Evolutionary conservation across 2,888 invertebrate species (phyloP).

Genomic region (Philereme transversata): DNA sequence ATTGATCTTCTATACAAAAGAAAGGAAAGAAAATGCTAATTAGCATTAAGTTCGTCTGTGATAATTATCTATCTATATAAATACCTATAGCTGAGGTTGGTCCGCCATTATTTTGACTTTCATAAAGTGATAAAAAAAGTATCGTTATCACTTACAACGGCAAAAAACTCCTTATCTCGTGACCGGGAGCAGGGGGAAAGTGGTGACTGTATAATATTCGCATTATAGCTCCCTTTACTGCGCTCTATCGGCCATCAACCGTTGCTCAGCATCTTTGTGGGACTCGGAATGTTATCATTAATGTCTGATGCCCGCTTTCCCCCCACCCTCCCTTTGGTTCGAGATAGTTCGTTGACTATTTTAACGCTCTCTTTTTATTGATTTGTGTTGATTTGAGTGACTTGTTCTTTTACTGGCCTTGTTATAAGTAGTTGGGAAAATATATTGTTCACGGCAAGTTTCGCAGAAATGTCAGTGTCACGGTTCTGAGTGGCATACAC

Average conservation of each 20-base stretch:
- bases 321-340: slow-evolving; percentile 46
- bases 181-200: slow-evolving; percentile 48
- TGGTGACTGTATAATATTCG: slow-evolving; percentile 76
- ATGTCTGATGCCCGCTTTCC: slow-evolving; percentile 68
- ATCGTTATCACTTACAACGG: slow-evolving; percentile 32
- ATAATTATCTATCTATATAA: too few relatives aligned
- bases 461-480: too few relatives aligned
- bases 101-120: not conserved
- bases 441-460: too few relatives aligned
- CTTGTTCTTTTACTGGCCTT: slow-evolving; percentile 32
- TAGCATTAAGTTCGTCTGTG: too few relatives aligned
- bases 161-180: slow-evolving; percentile 37
- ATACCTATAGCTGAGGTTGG: too few relatives aligned
- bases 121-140: slow-evolving; percentile 26
- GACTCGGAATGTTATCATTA: slow-evolving; percentile 75
- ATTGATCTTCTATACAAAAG: too few relatives aligned
- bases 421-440: not conserved
- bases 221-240: slow-evolving; percentile 71
- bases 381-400: slow-evolving; percentile 41
- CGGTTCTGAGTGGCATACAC: too few relatives aligned
- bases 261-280: slow-evolving; percentile 75
- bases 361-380: slow-evolving; percentile 57
- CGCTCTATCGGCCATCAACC: slow-evolving; percentile 74
- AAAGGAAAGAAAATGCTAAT: too few relatives aligned
- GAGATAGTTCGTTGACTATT: slow-evolving; percentile 67